These are phyloP conservation scores for Steinernema scapterisci DNA, from an alignment of 2,888 invertebrate species.

Conservation along the genomic window DNA sequence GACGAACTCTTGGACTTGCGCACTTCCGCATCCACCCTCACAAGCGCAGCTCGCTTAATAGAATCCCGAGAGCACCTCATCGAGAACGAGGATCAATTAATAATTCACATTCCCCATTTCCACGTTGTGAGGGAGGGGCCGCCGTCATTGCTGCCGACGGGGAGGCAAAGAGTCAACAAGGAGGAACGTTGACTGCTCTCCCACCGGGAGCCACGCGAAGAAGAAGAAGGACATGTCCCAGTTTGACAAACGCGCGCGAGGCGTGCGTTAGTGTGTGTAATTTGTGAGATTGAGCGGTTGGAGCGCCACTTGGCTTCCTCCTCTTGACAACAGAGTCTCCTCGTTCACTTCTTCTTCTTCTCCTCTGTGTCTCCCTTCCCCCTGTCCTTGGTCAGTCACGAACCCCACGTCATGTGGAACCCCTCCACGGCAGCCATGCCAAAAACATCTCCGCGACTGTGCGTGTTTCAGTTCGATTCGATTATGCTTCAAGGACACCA, in stretches of 20 bases:
- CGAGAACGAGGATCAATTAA: too few relatives aligned
- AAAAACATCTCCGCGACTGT: slow-evolving; percentile 21
- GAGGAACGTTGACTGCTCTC: too few relatives aligned
- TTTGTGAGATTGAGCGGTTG: slow-evolving; percentile 9
- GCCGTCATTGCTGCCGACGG: too few relatives aligned
- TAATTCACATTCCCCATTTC: slow-evolving; percentile 4
- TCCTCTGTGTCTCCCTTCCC: too few relatives aligned
- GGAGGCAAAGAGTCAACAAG: too few relatives aligned
- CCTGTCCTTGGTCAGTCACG: background rate
- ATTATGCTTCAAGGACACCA: background rate
- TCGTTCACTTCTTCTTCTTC: too few relatives aligned
- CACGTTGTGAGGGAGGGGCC: background rate
- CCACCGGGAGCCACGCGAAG: too few relatives aligned
- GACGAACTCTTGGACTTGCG: too few relatives aligned
- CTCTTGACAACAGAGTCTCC: background rate
- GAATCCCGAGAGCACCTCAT: background rate
- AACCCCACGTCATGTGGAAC: background rate
- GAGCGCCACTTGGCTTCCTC: slow-evolving; percentile 2
- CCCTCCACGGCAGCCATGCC: background rate
- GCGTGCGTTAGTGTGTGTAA: slow-evolving; percentile 15
- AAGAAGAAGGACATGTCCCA: too few relatives aligned
- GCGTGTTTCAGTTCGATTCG: slow-evolving; percentile 23
- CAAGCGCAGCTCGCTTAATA: background rate
- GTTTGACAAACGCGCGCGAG: background rate
- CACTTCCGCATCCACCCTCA: slow-evolving; percentile 2